Base-by-base conservation (phyloP, 2,113 vertebrate species). In the Hydropotes inermis region DNA sequence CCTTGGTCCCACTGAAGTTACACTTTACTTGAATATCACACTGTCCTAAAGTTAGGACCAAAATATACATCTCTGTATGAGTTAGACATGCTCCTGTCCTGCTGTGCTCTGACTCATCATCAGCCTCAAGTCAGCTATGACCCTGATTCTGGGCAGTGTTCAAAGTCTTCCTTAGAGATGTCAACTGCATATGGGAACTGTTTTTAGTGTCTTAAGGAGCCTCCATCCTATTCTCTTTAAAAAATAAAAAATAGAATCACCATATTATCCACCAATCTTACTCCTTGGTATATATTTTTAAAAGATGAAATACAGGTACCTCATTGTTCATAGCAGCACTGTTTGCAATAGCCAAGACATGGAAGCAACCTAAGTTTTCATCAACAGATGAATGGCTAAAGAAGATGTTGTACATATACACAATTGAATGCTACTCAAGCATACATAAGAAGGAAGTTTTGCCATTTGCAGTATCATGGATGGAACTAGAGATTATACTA, bases 41-140 rank as follows among this genome's bases (percentile, higher is more conserved):
- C 36, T 7, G 5, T 55, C 89, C 12, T 61, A 61, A 54, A 16
- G 33, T 50, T 33, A 95, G 52, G 30, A 55, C 25, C 9, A 25
- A 76, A 60, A 13, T 10, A 74, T 6, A 6, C 52, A 61, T 2
- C 39, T 82, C 47, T 23, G 9, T 27, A 3, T 23, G 67, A 21
- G 28, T 16, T 5, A 36, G 9, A 28, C 5, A 5, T 21, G 16
- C 6, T 5, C 43, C 78, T 27, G 12, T 3, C 57, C 21, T 0
- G 0, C 11, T 17, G 4, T 45, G 11, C 9, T 25, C 50, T 36
- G 60, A 86, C 58, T 60, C 4, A 3, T 14, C 23, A 1, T 16
- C n/a, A 14, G 25, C 47, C 45, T 33, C 1, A 39, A 19, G 57
- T 23, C 28, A 45, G 23, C 16, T 19, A 6, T 4, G 84, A 43